Evolutionary conservation across 2,888 invertebrate genomes (phyloP).

Genomic region (Norana najaformis): DNA sequence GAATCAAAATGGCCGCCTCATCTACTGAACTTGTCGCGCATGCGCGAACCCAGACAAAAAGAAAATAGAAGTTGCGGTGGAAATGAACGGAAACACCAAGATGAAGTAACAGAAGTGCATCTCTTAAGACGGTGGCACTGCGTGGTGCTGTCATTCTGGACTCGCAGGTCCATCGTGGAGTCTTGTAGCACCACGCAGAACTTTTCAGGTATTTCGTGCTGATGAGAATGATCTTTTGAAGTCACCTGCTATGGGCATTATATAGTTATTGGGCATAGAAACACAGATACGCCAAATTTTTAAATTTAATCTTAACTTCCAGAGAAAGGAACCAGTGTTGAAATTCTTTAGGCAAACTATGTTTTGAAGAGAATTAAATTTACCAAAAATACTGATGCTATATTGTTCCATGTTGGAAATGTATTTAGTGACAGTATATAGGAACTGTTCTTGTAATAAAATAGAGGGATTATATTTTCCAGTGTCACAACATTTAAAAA

Average conservation of each 20-base stretch:
- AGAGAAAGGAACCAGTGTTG: not conserved
- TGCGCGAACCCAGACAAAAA: not conserved
- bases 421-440: not conserved
- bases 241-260: not conserved
- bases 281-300: not conserved
- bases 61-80: conserved; percentile 1
- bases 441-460: not conserved
- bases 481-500: not conserved
- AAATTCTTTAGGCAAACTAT: not conserved
- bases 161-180: no score
- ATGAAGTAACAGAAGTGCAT: not conserved
- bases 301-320: not conserved
- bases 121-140: not conserved
- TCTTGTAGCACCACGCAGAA: not conserved
- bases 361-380: not conserved
- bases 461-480: not conserved
- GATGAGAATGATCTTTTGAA: not conserved
- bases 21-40: not conserved
- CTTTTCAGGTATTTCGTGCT: not conserved
- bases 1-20: not conserved
- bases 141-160: not conserved
- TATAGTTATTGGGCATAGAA: no score
- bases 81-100: not conserved
- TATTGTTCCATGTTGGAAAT: not conserved
- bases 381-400: not conserved